Base-by-base conservation (phyloP, 1,140 invertebrate genomes). In the Drosophila lacteicornis region DNA sequence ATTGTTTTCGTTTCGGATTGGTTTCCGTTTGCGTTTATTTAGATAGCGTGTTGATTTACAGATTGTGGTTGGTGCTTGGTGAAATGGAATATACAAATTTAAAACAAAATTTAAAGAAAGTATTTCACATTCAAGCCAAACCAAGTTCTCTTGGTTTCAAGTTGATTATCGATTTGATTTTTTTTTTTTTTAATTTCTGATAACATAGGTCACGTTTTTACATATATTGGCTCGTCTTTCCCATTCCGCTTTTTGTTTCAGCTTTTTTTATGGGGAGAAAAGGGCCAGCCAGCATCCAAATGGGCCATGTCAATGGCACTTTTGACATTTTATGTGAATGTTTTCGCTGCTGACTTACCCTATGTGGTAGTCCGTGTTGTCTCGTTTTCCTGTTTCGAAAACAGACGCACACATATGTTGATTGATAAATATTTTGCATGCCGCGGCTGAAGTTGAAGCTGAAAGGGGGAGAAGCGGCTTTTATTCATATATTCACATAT, bases 271-370 rank as follows among this genome's bases (percentile, higher is more conserved):
- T 77, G 22, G 61, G 49, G 30, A 49, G 62, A 66, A 83, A 53
- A 59, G 43, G 59, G 65, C 73, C 63, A 65, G 60, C 17, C 49
- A 45, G 40, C 40, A 40, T 4, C 17, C 84, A 78, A 80, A 88
- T 86, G 83, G 49, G 43, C 22, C 83, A 73, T 87, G 83, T 86
- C 83, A 80, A 50, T 77, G 62, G 80, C 84, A 87, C 84, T 83
- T 84, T 84, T 77, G 75, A 82, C 79, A 86, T 82, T 79, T 69
- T 58, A 73, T 56, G 57, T 58, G 66, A 59, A 82, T 76, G 58
- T 63, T 70, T 75, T 63, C 25, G 75, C 69, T 82, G 80, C 82
- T 82, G 70, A 65, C 75, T 82, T 83, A 66, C 70, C 25, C 46
- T 36, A 27, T 55, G 57, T 45, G 74, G 45, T 55, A 51, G 38